Evolutionary conservation across 1,140 invertebrate species (phyloP).

Genomic region (Pseudomyrmex flavicornis): DNA sequence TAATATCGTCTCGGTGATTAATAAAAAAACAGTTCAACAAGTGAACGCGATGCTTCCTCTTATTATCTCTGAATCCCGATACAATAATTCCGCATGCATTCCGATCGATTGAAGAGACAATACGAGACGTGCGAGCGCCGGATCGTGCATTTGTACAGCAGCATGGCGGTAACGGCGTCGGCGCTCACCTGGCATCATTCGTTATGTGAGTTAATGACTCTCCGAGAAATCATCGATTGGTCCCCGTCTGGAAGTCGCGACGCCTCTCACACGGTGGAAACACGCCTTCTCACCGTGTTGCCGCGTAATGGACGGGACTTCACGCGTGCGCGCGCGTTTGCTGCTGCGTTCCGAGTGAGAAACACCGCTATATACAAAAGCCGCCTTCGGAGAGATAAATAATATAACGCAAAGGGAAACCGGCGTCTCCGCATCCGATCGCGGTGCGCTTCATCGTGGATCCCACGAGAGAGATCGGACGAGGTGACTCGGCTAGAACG

Average conservation of each 20-base stretch:
- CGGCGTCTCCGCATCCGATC: no score
- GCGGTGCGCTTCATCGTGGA: background rate
- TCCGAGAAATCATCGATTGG: slow-evolving; percentile 81
- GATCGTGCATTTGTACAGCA: background rate
- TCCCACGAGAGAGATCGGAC: background rate
- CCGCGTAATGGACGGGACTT: slow-evolving; percentile 67
- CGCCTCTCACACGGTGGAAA: slow-evolving; percentile 77
- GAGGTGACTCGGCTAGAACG: slow-evolving; percentile 24
- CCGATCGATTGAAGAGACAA: slow-evolving; percentile 9
- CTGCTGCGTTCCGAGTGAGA: slow-evolving; percentile 30
- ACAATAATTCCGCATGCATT: slow-evolving; percentile 6
- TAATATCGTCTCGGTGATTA: background rate
- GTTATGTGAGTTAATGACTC: slow-evolving; percentile 76
- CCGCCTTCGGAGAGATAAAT: no score
- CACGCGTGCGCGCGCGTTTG: slow-evolving; percentile 42
- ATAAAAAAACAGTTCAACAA: background rate
- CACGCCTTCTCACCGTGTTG: slow-evolving; percentile 77
- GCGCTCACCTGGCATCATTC: slow-evolving; percentile 68
- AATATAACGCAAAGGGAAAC: background rate
- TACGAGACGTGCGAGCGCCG: slow-evolving; percentile 14
- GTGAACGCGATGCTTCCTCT: slow-evolving; percentile 4
- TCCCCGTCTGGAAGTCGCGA: slow-evolving; percentile 72
- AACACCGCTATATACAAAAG: background rate
- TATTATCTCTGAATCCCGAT: slow-evolving; percentile 2
- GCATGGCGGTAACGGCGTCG: slow-evolving; percentile 55